Percentiles rank a stretch among this genome's conserved stretches.
These are phyloP conservation scores for Plodia interpunctella DNA, from an alignment of 1,140 invertebrate species.

Conservation along the genomic window DNA sequence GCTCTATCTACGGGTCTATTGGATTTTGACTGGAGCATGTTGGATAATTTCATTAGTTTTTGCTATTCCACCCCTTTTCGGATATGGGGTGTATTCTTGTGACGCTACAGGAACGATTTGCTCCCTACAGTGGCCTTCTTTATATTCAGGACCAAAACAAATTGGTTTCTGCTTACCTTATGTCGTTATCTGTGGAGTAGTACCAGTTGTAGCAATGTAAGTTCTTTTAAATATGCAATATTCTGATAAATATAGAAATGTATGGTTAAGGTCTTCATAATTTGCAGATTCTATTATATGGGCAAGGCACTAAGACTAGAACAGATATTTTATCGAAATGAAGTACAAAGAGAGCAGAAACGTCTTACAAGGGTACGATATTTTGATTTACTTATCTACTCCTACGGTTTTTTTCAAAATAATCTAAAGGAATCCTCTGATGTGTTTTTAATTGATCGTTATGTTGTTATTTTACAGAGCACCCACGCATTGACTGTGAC, in stretches of 20 bases:
- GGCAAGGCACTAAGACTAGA: constrained; percentile 61
- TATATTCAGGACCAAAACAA: constrained; percentile 46
- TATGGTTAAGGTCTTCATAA: constrained; percentile 4
- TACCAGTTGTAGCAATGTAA: constrained; percentile 70
- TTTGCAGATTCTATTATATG: constrained; percentile 64
- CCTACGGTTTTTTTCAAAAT: not conserved
- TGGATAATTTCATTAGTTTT: constrained; percentile 61
- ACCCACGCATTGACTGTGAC: constrained; percentile 50
- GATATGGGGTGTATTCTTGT: constrained; percentile 72
- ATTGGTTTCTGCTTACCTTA: constrained; percentile 64
- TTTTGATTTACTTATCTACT: not conserved
- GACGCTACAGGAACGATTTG: constrained; percentile 69
- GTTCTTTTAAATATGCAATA: constrained; percentile 24
- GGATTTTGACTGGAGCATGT: constrained; percentile 54
- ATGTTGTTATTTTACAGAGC: constrained; percentile 53
- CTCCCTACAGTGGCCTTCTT: constrained; percentile 64
- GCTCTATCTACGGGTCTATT: constrained; percentile 65
- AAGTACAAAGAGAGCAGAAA: constrained; percentile 55
- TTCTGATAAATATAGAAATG: not conserved
- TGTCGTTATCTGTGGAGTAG: constrained; percentile 57
- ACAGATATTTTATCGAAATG: constrained; percentile 60
- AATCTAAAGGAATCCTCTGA: too few species aligned
- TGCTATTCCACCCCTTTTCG: constrained; percentile 66
- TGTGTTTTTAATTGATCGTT: too few species aligned
- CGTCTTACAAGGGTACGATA: constrained; percentile 51